Base-by-base conservation (phyloP, 2,113 vertebrate species). In the Cephalopholis sonnerati region DNA sequence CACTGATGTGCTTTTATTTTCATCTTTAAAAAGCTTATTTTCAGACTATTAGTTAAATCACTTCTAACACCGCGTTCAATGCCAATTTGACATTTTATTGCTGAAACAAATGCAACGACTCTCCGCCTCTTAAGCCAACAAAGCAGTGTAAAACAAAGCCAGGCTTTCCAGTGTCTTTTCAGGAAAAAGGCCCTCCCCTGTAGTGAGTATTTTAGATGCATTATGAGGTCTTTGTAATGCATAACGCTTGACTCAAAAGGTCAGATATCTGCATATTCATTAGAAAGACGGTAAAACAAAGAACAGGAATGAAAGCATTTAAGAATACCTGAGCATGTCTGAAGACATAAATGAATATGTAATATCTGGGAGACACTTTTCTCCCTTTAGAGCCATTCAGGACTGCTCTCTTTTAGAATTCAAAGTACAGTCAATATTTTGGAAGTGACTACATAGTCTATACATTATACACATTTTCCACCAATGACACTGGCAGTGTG, bases 151-250 rank as follows among this genome's bases (percentile, higher is more conserved):
- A 87, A 83, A 85, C 79, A 83, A 87, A 87, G 57, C 63, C 64
- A 71, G 62, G 11, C 77, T 81, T 41, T 58, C 59, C 22, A 24
- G 20, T 59, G 53, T 74, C 48, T 59, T 84, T 82, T 67, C 27
- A 89, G 62, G 57, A 71, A 87, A 73, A 79, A 1, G 16, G 58
- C 68, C 32, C 32, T 71, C 67, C 76, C 86, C 86, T 77, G 79
- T 57, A 24, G 87, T 77, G 87, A 80, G 65, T 48, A 25, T 87
- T 91, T 86, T 67, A 87, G 64, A 84, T 81, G 85, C 87, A 90
- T 81, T 82, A 81, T 72, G 59, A 77, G 81, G 61, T 41, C 67
- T 86, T 93, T 94, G 88, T 92, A 57, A 92, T 91, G 88, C 77
- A 58, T 44, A 89, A 46, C 73, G 53, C 24, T 29, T 74, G 53